phyloP scores from a whole-genome alignment of 2,888 invertebrate genomes.

The Nebria brevicollis region DNA sequence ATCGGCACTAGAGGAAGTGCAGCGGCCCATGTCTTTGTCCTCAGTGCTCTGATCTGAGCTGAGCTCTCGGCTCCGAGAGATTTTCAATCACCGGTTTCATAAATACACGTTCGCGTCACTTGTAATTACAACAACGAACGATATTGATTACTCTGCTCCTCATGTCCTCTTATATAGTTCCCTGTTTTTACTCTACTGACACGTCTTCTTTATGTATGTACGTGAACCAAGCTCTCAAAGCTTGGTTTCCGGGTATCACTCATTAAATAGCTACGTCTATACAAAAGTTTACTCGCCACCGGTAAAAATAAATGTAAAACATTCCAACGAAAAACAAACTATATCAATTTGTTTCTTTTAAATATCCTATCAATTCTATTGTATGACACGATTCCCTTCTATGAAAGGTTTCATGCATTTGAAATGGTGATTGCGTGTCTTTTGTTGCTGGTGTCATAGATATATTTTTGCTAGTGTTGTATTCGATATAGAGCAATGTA shows the following conservation, averaged over 20 bases:
- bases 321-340: too few relatives aligned
- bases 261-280: too few relatives aligned
- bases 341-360: too few relatives aligned
- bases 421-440: background rate
- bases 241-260: background rate
- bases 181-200: slow-evolving; percentile 3
- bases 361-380: too few relatives aligned
- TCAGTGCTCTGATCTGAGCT: background rate
- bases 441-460: background rate
- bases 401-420: too few relatives aligned
- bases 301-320: too few relatives aligned
- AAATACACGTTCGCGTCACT: slow-evolving; percentile 18
- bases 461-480: background rate
- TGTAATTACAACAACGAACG: slow-evolving; percentile 9
- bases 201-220: slow-evolving; percentile 1
- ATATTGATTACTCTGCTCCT: slow-evolving; percentile 11
- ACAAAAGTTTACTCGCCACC: too few relatives aligned
- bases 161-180: background rate
- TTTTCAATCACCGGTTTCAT: slow-evolving; percentile 20
- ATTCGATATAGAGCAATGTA: background rate
- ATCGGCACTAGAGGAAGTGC: slow-evolving; percentile 7
- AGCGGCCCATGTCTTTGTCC: background rate
- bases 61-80: background rate
- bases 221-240: background rate
- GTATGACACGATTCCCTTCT: too few relatives aligned